Evolutionary conservation across 2,113 vertebrate genomes (phyloP).

Genomic region (Bufo gargarizans): DNA sequence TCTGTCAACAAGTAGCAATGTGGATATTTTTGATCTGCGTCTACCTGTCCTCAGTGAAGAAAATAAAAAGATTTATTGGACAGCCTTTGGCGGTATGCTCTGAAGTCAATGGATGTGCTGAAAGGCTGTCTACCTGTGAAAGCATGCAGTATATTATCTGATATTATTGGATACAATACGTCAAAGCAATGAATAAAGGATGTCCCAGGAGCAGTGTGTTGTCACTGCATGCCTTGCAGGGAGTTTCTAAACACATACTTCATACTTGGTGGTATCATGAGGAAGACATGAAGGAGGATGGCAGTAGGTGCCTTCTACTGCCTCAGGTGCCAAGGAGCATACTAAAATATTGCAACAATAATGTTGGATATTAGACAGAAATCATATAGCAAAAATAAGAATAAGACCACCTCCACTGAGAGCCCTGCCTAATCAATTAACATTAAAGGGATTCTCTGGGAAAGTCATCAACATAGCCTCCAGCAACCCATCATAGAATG

Average conservation of each 20-base stretch:
- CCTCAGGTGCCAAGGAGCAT: neutral
- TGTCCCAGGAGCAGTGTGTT: neutral
- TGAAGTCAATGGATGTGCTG: neutral
- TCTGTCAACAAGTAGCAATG: slow-evolving; percentile 40
- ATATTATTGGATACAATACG: neutral
- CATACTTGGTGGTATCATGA: neutral
- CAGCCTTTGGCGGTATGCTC: neutral
- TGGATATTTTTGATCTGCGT: slow-evolving; percentile 12
- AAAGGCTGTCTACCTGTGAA: slow-evolving; percentile 21
- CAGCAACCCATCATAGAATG: no score
- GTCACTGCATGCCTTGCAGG: slow-evolving; percentile 1
- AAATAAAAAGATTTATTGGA: slow-evolving; percentile 13
- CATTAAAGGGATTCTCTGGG: no score
- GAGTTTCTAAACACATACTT: neutral
- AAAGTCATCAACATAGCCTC: no score
- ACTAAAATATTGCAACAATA: neutral
- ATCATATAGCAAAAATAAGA: neutral
- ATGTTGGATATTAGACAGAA: neutral
- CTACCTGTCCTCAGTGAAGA: neutral
- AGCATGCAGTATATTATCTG: slow-evolving; percentile 27
- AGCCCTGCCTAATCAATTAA: neutral
- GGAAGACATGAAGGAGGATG: neutral
- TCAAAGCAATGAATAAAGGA: slow-evolving; percentile 17
- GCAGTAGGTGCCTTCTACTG: neutral
- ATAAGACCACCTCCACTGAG: neutral